These are phyloP conservation scores for Anniella stebbinsi DNA, from an alignment of 2,797 vertebrate species.

Conservation along the genomic window DNA sequence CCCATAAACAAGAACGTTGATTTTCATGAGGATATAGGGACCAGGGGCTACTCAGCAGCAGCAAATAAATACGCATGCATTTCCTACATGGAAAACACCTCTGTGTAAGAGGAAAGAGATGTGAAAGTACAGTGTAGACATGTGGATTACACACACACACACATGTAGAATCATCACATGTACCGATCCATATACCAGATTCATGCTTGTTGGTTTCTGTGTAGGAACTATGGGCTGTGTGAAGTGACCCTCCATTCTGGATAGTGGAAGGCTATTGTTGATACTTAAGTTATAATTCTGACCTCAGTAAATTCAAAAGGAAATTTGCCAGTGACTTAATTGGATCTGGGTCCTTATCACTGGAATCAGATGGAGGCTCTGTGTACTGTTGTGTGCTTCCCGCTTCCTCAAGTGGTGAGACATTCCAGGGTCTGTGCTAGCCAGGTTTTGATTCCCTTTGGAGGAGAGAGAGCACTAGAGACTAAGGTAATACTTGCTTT, in stretches of 20 bases:
- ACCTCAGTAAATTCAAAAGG: neutral
- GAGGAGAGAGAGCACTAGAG: neutral
- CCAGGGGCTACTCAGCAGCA: neutral
- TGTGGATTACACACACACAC: neutral
- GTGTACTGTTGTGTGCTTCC: neutral
- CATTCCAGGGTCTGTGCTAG: neutral
- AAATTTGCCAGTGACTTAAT: neutral
- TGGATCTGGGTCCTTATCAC: neutral
- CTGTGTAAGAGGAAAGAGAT: neutral
- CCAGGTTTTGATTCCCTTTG: neutral
- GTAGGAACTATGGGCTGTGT: neutral
- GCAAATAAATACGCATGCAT: neutral
- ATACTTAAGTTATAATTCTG: neutral
- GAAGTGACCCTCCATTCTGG: neutral
- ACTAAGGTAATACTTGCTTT: neutral
- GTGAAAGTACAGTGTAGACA: no score
- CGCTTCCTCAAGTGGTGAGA: neutral
- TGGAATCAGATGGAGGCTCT: neutral
- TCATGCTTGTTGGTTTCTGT: neutral
- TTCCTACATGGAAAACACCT: neutral
- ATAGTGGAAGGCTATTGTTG: neutral
- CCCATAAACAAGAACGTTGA: neutral
- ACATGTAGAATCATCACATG: neutral
- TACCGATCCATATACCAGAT: neutral
- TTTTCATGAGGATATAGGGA: slow-evolving; percentile 1